Evolutionary conservation across 2,113 vertebrate species (phyloP).

Genomic region (Vicugna pacos): DNA sequence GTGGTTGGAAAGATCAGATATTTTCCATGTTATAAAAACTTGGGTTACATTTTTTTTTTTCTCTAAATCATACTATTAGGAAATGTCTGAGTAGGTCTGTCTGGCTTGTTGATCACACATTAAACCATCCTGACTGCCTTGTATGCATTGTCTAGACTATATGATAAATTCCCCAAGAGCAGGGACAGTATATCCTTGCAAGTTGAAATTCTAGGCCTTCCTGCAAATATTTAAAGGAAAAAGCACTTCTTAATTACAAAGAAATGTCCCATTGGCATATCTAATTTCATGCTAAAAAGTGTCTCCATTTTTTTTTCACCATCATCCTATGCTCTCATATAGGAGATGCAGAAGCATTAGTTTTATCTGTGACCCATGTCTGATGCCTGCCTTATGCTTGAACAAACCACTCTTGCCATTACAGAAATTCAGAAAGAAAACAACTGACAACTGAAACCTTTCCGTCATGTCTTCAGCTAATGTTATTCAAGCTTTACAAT

Average conservation of each 20-base stretch:
- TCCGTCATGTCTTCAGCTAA: not conserved
- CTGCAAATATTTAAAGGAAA: constrained; percentile 41
- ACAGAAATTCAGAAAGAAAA: not conserved
- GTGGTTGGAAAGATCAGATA: constrained; percentile 18
- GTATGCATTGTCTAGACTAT: constrained; percentile 18
- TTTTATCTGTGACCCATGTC: not conserved
- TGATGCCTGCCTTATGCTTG: not conserved
- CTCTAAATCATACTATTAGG: not conserved
- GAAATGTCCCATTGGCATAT: not conserved
- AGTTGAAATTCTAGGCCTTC: not conserved
- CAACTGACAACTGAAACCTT: not conserved
- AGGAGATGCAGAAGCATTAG: not conserved
- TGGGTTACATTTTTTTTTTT: not conserved
- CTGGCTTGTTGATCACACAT: constrained; percentile 3
- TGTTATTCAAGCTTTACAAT: not conserved
- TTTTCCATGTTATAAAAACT: constrained; percentile 52
- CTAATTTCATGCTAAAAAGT: not conserved
- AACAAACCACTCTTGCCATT: not conserved
- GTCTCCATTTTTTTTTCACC: fast-evolving
- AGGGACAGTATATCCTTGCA: not conserved
- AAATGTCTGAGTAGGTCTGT: not conserved
- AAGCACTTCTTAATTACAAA: not conserved
- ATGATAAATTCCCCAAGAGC: constrained; percentile 38
- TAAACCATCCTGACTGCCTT: constrained; percentile 37
- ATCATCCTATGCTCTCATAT: fast-evolving